Base-by-base conservation (phyloP, 2,113 vertebrate genomes). In the Apus apus region DNA sequence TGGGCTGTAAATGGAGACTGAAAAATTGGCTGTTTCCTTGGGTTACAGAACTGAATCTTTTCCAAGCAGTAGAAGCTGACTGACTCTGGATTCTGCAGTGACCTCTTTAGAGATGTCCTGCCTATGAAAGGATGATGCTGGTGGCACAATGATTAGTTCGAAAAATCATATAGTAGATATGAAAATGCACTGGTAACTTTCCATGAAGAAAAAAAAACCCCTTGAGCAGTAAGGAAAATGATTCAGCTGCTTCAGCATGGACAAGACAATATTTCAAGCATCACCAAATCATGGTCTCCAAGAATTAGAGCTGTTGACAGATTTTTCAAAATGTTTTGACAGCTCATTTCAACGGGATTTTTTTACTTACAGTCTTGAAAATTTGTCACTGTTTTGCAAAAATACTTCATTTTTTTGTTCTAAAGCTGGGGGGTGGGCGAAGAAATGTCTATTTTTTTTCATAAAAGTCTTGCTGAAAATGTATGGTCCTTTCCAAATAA, bases 301-400 rank as follows among this genome's bases (percentile, higher is more conserved):
- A 96, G 95, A 94, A 96, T 91, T 90, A 36, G 60, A 94, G 78
- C 87, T 96, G 94, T 90, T 95, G 90, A 93, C 94, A 91, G 90
- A 71, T 91, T 94, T 43, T 96, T 96, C 95, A 94, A 95, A 96
- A 97, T 96, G 91, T 96, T 97, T 96, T 96, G 95, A 96, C 94
- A 97, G 57, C 73, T 86, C 61, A 20, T 90, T 96, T 93, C 45
- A 22, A 67, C 73, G 72, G 87, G 61, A 58, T 51, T 84, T 95
- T 96, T 96, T 91, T 94, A 93, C 74, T 91, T 67, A 29, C 40
- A 94, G 29, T 43, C 91, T 88, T 83, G 79, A 85, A 91, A 74
- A 53, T 91, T 95, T 95, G 82, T 96, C 85, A 96, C 51, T 0
- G 0, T 83, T 87, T 84, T 91, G 87, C 75, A 88, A 88, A 88